Evolutionary conservation across 2,113 vertebrate genomes (phyloP).

Genomic region (Chaetorhynchus papuensis): DNA sequence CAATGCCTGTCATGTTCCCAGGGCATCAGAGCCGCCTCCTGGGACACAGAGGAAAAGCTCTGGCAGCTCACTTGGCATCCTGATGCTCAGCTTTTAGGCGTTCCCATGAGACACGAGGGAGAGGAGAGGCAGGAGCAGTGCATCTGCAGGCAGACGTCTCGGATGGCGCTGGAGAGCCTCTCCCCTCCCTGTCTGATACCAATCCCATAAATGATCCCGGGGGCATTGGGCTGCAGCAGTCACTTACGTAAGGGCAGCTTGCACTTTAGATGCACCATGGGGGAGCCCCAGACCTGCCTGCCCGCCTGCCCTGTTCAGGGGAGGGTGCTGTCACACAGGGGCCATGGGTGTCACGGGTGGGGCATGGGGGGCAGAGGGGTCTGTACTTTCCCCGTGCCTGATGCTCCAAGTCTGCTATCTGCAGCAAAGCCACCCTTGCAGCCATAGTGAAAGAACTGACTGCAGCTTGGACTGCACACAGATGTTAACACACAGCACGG

Average conservation of each 20-base stretch:
- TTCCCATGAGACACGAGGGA: neutral
- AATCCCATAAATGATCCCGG: neutral
- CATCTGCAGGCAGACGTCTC: neutral
- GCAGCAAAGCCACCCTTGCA: neutral
- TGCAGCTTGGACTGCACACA: neutral
- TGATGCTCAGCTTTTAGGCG: neutral
- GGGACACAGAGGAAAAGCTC: neutral
- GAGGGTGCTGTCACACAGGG: neutral
- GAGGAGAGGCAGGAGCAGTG: neutral
- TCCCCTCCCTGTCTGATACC: neutral
- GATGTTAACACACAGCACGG: neutral
- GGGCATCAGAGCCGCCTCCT: neutral
- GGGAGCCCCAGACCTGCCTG: neutral
- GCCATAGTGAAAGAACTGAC: neutral
- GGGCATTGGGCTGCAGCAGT: neutral
- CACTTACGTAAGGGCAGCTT: neutral
- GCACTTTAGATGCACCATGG: accelerated
- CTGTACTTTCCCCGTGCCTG: neutral
- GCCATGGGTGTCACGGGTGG: accelerated
- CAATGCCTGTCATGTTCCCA: neutral
- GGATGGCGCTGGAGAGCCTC: neutral
- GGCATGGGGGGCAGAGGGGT: accelerated
- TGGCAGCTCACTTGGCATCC: neutral
- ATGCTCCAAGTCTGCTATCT: accelerated
- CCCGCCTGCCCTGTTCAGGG: neutral